phyloP scores from a whole-genome alignment of 2,888 invertebrate species.

The Unio delphinus region DNA sequence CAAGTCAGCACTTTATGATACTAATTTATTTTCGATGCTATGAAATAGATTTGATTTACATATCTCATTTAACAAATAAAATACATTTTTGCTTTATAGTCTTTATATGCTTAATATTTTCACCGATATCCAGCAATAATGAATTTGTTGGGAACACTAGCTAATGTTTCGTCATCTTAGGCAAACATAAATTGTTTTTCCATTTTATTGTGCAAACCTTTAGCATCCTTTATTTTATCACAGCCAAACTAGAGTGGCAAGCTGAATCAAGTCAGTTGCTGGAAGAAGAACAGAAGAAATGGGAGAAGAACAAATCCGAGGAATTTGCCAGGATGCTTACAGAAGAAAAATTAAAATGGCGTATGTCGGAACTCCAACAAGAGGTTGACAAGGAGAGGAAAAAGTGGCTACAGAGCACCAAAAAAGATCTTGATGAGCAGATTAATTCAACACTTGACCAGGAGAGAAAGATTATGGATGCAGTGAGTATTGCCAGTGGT shows the following conservation, averaged over 20 bases:
- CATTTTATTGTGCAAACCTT: not conserved
- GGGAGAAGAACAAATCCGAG: constrained; percentile 22
- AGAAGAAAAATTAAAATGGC: constrained; percentile 22
- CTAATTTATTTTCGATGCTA: too few relatives aligned
- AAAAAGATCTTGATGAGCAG: too few relatives aligned
- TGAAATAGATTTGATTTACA: too few relatives aligned
- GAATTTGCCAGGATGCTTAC: constrained; percentile 24
- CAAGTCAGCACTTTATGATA: too few relatives aligned
- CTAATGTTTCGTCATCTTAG: not conserved
- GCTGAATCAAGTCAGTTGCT: constrained; percentile 25
- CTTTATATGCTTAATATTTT: too few relatives aligned
- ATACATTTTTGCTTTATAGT: too few relatives aligned
- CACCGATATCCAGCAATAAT: too few relatives aligned
- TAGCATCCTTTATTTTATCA: constrained; percentile 1
- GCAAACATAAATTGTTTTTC: not conserved
- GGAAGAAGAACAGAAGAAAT: constrained; percentile 24
- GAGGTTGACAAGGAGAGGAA: constrained; percentile 25
- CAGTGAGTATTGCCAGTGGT: too few relatives aligned
- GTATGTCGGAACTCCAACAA: constrained; percentile 13
- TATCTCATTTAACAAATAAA: too few relatives aligned
- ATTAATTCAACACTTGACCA: too few relatives aligned
- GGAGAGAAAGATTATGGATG: too few relatives aligned
- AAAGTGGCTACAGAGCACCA: constrained; percentile 15
- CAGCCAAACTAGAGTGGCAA: constrained; percentile 35
- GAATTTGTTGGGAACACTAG: too few relatives aligned